Evolutionary conservation across 2,888 invertebrate species (phyloP), one percentile per base, ranked within the genome.

Genomic region (Keiferia lycopersicella): DNA sequence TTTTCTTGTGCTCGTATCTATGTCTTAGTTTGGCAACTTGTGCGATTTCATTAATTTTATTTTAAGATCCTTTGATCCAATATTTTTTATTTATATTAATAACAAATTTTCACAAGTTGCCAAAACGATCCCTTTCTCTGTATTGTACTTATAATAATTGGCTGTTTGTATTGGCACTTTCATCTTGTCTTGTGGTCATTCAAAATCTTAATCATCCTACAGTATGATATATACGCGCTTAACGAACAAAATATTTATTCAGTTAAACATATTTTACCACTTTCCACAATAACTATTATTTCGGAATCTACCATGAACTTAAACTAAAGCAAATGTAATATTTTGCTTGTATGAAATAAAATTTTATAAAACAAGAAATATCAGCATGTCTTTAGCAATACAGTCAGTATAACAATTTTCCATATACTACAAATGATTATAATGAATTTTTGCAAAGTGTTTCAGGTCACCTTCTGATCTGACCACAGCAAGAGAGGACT

Each of bases 1-100:
- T 73, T 69, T 75, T 76, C 70, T 77, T 78, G 77, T 82, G 74
- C 75, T 76, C 75, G 72, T 80, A 66, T 70, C 63, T 73, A 48
- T 10, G 30, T 22, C 60, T 39, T 39, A 61, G 48, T 18, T 61
- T 65, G 63, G 61, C 63, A 65, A 57, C 38, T 61, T 59, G 34
- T 48, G 61, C 11, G 7, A 10, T 41, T 20, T 57, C n/a, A 26
- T 57, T 30, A 26, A 16, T 0, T 50, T 6, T 50, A 20, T 53
- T 53, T n/a, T n/a, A 50, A 16, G 11, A 53, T 53, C 6, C 22
- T 26, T 30, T 30, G 26, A 16, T 18, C 16, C 11, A 22, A 20
- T 18, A 22, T 8, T 20, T 51, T 51, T 20, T 22, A 10, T 12
- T 6, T 50, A n/a, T n/a, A n/a, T 6, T 11, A 39, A 14, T 41